Conservation (phyloP, 2,797 vertebrate species). For the Myotis myotis region DNA sequence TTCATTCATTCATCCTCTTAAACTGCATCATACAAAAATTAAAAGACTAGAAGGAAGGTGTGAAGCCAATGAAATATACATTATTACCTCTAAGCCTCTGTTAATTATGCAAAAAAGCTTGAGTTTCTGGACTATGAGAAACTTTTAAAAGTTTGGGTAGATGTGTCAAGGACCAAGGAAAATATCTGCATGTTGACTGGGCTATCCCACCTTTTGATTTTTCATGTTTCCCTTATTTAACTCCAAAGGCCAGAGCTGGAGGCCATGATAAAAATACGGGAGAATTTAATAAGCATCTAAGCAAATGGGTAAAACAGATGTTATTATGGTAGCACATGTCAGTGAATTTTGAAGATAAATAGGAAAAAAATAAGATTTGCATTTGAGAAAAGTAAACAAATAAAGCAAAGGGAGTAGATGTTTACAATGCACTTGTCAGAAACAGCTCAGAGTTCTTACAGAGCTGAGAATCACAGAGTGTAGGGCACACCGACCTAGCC, state of each 20-base stretch:
- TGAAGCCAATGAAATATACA: not conserved
- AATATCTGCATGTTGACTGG: not conserved
- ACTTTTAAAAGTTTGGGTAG: constrained; percentile 2
- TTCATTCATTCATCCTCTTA: not conserved
- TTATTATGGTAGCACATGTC: not conserved
- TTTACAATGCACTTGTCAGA: not conserved
- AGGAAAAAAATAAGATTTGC: constrained; percentile 6
- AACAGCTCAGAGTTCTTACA: not conserved
- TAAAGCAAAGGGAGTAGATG: not conserved
- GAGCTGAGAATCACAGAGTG: not conserved
- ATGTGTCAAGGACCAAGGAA: not conserved
- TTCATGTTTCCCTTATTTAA: constrained; percentile 15
- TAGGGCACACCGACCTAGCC: not conserved
- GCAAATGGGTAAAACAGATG: not conserved
- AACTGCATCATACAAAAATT: not conserved
- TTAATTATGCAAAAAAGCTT: not conserved
- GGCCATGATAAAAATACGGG: not conserved
- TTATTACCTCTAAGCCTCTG: not conserved
- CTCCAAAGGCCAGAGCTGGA: not conserved
- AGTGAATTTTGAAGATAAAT: not conserved
- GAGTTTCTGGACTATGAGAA: constrained; percentile 4
- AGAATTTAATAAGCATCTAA: not conserved
- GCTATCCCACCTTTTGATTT: not conserved
- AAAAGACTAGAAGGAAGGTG: not conserved
- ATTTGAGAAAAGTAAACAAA: not conserved